Evolutionary conservation across 2,888 invertebrate species (phyloP), one percentile per base, ranked within the genome.

Genomic region (Zonitis immaculata): DNA sequence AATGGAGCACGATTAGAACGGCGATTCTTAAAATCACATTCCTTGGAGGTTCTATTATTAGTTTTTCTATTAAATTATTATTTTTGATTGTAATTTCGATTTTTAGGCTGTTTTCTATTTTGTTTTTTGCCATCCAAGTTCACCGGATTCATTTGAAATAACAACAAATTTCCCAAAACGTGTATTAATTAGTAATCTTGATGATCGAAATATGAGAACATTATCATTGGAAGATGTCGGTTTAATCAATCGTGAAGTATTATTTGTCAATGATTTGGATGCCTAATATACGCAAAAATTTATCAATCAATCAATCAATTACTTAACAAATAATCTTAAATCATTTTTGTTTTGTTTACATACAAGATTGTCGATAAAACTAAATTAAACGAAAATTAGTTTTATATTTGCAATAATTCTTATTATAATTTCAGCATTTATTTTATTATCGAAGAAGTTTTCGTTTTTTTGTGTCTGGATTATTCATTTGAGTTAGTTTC

Each of bases 111-210:
- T 99, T 58, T 95, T 94, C 77, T 89, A 93, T 76, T 97, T 90
- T 78, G 91, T 97, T 61, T 95, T 96, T 78, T 95, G 95, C 72
- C 94, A 97, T 77, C 92, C 94, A 4, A 86, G 88, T 65, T 88
- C 96, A 11, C 97, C 97, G 1, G 84, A 93, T 72, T 87, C 88
- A 72, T 97, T 97, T 73, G 94, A 96, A 79, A 93, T 97, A 60
- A 92, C 93, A 45, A 95, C 94, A 60, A 96, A 95, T 78, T 97
- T 93, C 75, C 97, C 97, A 0, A 91, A 93, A 72, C 85, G 91
- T 59, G 84, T 89, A 56, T 78, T 97, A 49, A 82, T 85, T 4
- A 86, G 87, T 69, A 74, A 77, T 43, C 84, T 85, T 1, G 58
- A 63, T 5, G 51, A 56, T 62, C 73, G 72, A 52, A 72, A 75